phyloP scores from a whole-genome alignment of 37 sponge, comb jelly and placozoan species.

The Amphimedon queenslandica region DNA sequence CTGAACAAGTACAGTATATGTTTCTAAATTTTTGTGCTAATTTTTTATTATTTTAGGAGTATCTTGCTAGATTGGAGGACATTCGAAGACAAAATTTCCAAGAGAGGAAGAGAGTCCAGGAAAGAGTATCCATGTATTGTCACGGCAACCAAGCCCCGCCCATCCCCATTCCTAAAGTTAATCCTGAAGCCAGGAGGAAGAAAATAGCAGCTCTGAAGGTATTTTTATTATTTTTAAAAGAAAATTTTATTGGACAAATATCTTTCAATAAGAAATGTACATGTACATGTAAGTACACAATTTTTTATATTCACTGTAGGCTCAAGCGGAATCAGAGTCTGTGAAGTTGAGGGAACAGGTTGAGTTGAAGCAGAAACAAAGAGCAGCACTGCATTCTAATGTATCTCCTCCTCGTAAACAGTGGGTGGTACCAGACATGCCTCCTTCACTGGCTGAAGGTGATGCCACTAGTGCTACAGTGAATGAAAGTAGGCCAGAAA shows the following conservation, averaged over 20 bases:
- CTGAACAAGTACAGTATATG: constrained; percentile 5
- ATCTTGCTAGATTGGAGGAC: constrained; percentile 76
- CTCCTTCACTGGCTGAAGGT: constrained; percentile 18
- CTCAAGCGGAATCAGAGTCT: constrained; percentile 80
- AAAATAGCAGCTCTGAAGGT: constrained; percentile 94
- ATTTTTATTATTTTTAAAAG: neutral
- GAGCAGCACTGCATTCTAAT: constrained; percentile 3
- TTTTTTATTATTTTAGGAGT: constrained; percentile 46
- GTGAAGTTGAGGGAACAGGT: constrained; percentile 59
- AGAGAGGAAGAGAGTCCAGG: constrained; percentile 73
- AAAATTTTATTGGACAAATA: too few species aligned
- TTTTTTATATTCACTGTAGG: too few species aligned
- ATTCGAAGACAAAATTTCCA: constrained; percentile 83
- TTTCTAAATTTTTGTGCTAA: neutral
- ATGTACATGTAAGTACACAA: too few species aligned
- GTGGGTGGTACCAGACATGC: constrained; percentile 56
- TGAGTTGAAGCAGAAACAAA: constrained; percentile 38
- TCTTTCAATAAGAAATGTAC: too few species aligned
- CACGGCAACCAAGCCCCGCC: neutral
- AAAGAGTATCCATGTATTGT: constrained; percentile 24
- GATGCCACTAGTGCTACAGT: constrained; percentile 36
- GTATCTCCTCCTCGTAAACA: constrained; percentile 27
- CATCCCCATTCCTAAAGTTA: neutral
- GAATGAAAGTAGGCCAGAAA: constrained; percentile 18
- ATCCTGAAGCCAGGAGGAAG: constrained; percentile 74